Evolutionary conservation across 35 echinoderm and acorn worm genomes (phyloP).

Genomic region (Anneissia japonica): DNA sequence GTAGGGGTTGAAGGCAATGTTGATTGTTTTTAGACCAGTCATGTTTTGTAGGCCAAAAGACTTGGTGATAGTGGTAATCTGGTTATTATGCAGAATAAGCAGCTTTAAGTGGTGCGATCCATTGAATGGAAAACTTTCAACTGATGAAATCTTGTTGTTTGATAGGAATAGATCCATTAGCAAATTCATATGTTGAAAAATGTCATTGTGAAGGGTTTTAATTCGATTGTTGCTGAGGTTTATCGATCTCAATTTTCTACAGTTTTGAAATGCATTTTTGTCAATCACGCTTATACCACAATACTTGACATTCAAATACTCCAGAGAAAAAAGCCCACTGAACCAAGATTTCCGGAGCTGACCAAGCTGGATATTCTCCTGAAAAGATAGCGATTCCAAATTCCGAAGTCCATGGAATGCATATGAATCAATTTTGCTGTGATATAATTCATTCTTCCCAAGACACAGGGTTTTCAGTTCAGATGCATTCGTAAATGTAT

Average conservation of each 20-base stretch:
- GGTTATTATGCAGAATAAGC: neutral
- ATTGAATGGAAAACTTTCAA: neutral
- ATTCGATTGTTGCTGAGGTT: neutral
- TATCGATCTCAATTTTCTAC: neutral
- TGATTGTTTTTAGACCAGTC: neutral
- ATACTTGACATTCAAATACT: neutral
- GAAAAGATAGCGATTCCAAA: neutral
- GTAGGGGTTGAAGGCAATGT: neutral
- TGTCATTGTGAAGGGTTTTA: neutral
- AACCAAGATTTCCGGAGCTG: neutral
- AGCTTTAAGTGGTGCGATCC: neutral
- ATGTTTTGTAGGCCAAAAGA: neutral
- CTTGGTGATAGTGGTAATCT: neutral
- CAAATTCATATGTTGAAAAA: neutral
- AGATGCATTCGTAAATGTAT: neutral
- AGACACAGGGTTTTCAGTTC: neutral
- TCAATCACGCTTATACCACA: neutral
- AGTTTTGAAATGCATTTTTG: neutral
- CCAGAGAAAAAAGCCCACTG: neutral
- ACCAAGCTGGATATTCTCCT: neutral
- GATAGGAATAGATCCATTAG: neutral
- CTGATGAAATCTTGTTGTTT: neutral
- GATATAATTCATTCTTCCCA: neutral
- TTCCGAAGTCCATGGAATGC: neutral
- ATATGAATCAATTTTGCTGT: neutral